A percentile compares a stretch with the other conserved stretches of the same genome.
phyloP scores from a whole-genome alignment of 2,113 vertebrate genomes.

The Triplophysa tibetana region DNA sequence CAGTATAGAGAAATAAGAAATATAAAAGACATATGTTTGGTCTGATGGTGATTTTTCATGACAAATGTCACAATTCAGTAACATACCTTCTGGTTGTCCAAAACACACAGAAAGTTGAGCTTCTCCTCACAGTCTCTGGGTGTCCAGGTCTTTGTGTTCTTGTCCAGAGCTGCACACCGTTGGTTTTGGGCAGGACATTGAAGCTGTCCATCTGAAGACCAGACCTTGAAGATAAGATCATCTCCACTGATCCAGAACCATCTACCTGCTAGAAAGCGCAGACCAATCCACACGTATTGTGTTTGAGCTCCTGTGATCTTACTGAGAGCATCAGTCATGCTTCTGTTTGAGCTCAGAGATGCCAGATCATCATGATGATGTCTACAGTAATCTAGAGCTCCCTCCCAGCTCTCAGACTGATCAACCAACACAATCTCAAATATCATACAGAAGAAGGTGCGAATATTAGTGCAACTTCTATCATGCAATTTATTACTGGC shows the following conservation, averaged over 20 bases:
- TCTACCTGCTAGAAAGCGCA: not conserved
- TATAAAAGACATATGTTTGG: too few relatives aligned
- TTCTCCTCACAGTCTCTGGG: slow-evolving; percentile 24
- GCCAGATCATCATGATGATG: not conserved
- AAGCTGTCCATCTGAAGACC: not conserved
- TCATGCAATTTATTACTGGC: not conserved
- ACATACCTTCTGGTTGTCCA: too few relatives aligned
- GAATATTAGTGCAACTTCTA: rapidly evolving
- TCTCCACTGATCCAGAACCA: slow-evolving; percentile 28
- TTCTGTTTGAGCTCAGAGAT: not conserved
- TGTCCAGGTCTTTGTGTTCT: not conserved
- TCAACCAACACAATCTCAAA: not conserved
- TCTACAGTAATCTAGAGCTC: slow-evolving; percentile 33
- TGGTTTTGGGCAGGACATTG: slow-evolving; percentile 7
- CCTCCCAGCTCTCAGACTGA: slow-evolving; percentile 10
- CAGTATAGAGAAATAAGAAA: not conserved
- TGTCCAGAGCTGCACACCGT: slow-evolving; percentile 23
- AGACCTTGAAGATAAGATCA: not conserved
- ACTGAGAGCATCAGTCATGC: not conserved
- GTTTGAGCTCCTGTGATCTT: not conserved
- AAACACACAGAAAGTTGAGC: slow-evolving; percentile 7
- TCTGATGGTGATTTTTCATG: too few relatives aligned
- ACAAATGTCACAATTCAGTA: too few relatives aligned
- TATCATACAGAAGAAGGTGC: slow-evolving; percentile 14
- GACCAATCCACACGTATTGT: slow-evolving; percentile 18